Base-by-base conservation (phyloP, 2,113 vertebrate species). In the Plecotus auritus region DNA sequence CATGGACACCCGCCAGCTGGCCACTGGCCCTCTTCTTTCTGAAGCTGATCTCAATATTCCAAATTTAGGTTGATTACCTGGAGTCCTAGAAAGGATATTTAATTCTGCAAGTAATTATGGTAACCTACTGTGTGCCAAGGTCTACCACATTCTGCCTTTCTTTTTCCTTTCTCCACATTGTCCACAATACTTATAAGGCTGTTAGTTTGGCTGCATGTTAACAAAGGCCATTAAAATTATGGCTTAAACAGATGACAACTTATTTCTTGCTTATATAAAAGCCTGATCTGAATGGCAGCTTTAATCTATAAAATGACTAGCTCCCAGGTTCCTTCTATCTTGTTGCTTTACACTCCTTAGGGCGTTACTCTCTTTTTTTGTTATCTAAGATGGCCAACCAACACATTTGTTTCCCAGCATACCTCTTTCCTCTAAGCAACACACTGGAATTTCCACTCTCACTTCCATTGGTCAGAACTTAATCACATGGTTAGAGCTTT, bases 31-130 rank as follows among this genome's bases (percentile, higher is more conserved):
- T 88, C 45, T 82, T 82, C 47, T 47, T 76, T 83, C 83, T 93
- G 42, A 45, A 94, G 40, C 51, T 91, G 87, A 77, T 54, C 59
- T 96, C 45, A 30, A 2, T 92, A 87, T 70, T 96, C 51, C 66
- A 93, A 47, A 87, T 93, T 87, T 82, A 49, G 40, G 69, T 92
- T 85, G 70, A 88, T 74, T 91, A n/a, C 30, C 51, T 42, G 32
- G 45, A 86, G 77, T 72, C 59, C 76, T 85, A 42, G 14, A 87
- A 40, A 56, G 30, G 66, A 35, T 86, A 5, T 84, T 90, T 90
- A 76, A 80, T 69, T 91, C 74, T 94, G 26, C 20, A 87, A 49
- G 7, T 77, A 54, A 72, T 76, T 56, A 35, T 17, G 59, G 94
- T 49, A 64, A 32, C 23, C 56, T 83, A 2, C 23, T 37, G 0